Evolutionary conservation across 2,797 vertebrate genomes (phyloP).

Genomic region (Taenioides sp.): DNA sequence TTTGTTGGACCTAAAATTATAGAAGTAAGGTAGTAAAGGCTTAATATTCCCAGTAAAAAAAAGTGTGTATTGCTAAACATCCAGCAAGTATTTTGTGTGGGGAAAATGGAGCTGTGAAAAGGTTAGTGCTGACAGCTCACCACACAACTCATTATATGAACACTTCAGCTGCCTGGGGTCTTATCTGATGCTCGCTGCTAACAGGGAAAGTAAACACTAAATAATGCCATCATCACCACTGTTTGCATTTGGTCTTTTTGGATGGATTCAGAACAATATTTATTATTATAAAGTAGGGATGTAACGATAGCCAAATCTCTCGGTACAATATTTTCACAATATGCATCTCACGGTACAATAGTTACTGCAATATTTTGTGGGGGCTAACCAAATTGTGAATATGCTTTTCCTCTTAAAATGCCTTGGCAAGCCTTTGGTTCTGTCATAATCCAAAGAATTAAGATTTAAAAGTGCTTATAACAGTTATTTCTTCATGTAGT

Average conservation of each 20-base stretch:
- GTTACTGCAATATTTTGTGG: too few relatives aligned
- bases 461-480: too few relatives aligned
- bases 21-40: conserved; percentile 11
- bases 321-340: too few relatives aligned
- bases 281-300: not conserved
- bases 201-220: conserved; percentile 49
- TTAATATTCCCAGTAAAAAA: conserved; percentile 53
- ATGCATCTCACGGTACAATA: too few relatives aligned
- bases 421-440: too few relatives aligned
- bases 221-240: conserved; percentile 18
- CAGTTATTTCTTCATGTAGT: too few relatives aligned
- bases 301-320: too few relatives aligned
- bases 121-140: conserved; percentile 66
- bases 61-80: conserved; percentile 46
- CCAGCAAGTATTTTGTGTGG: conserved; percentile 35
- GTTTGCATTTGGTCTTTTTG: conserved; percentile 21
- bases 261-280: not conserved
- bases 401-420: too few relatives aligned
- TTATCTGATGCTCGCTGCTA: conserved; percentile 42
- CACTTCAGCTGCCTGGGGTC: conserved; percentile 39
- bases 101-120: conserved; percentile 64
- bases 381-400: too few relatives aligned
- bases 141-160: conserved; percentile 57
- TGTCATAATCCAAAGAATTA: too few relatives aligned
- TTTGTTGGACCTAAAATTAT: not conserved